Conservation (phyloP, 2,113 vertebrate genomes). For the Aramus guarauna region DNA sequence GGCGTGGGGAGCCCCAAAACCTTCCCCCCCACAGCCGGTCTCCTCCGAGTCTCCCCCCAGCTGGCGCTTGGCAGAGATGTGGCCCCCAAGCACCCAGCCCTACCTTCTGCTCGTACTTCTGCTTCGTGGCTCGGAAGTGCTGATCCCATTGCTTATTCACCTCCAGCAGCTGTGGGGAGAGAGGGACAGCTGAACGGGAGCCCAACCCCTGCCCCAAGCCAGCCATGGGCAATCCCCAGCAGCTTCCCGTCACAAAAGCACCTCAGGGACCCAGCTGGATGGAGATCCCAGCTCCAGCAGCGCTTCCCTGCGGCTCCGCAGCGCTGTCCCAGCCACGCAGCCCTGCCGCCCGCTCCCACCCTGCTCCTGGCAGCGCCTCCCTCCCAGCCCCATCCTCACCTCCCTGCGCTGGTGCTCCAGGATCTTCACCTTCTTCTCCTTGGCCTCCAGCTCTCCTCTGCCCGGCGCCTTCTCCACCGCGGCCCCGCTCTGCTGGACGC, state of each 20-base stretch:
- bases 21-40: fast-evolving
- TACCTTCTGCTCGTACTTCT: slow-evolving; percentile 98
- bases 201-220: not conserved
- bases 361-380: not conserved
- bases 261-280: not conserved
- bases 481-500: slow-evolving; percentile 57
- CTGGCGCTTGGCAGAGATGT: not conserved
- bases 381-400: slow-evolving; percentile 72
- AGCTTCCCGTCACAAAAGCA: not conserved
- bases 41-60: not conserved
- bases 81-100: not conserved
- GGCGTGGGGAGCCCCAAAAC: not conserved
- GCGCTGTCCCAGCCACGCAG: not conserved
- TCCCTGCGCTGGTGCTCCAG: slow-evolving; percentile 96
- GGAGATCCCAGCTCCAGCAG: not conserved
- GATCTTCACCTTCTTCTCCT: slow-evolving; percentile 93
- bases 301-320: not conserved
- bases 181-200: not conserved
- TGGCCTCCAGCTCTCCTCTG: slow-evolving; percentile 57
- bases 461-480: slow-evolving; percentile 53
- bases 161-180: slow-evolving; percentile 86
- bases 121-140: slow-evolving; percentile 97
- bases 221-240: not conserved
- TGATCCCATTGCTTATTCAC: slow-evolving; percentile 99
- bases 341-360: not conserved